A percentile compares a stretch with the other conserved stretches of the same genome.
Conservation (phyloP, 2,888 invertebrate genomes). For the Rhagonycha fulva region DNA sequence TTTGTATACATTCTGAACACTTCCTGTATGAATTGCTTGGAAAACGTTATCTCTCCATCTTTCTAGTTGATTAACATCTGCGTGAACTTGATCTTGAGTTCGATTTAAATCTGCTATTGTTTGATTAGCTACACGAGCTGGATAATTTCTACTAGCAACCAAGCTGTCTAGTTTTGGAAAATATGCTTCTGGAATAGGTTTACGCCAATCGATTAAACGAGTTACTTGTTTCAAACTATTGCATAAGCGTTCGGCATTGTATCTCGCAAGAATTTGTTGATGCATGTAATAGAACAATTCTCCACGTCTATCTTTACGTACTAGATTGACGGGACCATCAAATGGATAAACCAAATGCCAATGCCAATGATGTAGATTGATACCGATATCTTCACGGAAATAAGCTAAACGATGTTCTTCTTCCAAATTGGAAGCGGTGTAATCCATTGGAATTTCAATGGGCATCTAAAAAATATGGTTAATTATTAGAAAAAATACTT, state of each 20-base stretch:
- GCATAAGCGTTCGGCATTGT: constrained; percentile 76
- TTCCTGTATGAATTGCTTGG: constrained; percentile 70
- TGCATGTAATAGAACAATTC: constrained; percentile 85
- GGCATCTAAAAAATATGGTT: constrained; percentile 58
- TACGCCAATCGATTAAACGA: constrained; percentile 67
- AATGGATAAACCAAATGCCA: constrained; percentile 90
- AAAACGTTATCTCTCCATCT: constrained; percentile 77
- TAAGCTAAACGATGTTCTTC: constrained; percentile 82
- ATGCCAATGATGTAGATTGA: constrained; percentile 90
- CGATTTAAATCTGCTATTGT: constrained; percentile 66
- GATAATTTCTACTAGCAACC: constrained; percentile 77
- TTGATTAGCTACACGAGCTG: constrained; percentile 67
- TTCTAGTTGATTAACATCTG: constrained; percentile 72
- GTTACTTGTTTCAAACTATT: constrained; percentile 68
- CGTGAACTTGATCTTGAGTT: constrained; percentile 66
- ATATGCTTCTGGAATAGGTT: constrained; percentile 77
- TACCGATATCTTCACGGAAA: constrained; percentile 83
- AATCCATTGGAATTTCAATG: constrained; percentile 72
- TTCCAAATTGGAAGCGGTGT: constrained; percentile 74
- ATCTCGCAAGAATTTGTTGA: constrained; percentile 68
- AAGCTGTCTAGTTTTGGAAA: constrained; percentile 83
- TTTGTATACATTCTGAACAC: constrained; percentile 60
- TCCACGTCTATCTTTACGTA: constrained; percentile 76
- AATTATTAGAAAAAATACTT: not conserved
- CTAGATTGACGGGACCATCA: constrained; percentile 64